Percentiles rank a stretch among this genome's conserved stretches.
phyloP scores from a whole-genome alignment of 2,888 invertebrate genomes.

The Campoletis raptor region DNA sequence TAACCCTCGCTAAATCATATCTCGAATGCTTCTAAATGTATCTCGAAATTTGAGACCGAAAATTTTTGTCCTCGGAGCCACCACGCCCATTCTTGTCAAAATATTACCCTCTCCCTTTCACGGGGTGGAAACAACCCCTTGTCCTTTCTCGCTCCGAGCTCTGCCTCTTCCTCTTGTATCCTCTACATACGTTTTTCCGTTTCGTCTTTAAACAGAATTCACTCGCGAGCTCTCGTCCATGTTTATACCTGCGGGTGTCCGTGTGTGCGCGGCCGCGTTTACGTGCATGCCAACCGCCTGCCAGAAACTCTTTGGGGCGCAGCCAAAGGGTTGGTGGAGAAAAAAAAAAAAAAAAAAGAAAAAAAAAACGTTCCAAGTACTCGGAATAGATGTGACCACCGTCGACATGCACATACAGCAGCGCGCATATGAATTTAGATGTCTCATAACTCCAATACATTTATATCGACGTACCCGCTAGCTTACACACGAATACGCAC shows the following conservation, averaged over 20 bases:
- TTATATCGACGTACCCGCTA: conserved; percentile 22
- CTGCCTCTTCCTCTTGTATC: conserved; percentile 21
- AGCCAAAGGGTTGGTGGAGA: conserved; percentile 49
- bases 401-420: background rate
- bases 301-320: conserved; percentile 42
- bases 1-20: background rate
- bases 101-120: conserved; percentile 77
- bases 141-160: conserved; percentile 6
- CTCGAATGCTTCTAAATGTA: background rate
- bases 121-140: conserved; percentile 53
- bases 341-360: conserved; percentile 12
- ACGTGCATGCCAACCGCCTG: conserved; percentile 38
- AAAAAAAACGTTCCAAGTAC: background rate
- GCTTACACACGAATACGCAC: conserved; percentile 21
- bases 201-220: background rate
- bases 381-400: background rate
- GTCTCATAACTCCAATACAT: conserved; percentile 37
- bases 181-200: background rate
- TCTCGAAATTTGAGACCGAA: conserved; percentile 66
- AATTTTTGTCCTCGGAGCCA: conserved; percentile 60
- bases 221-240: background rate
- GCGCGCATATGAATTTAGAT: background rate
- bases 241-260: background rate
- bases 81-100: conserved; percentile 83
- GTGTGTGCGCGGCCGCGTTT: too few relatives aligned